Base-by-base conservation (phyloP, 2,113 vertebrate genomes). In the Urocolius indicus region DNA sequence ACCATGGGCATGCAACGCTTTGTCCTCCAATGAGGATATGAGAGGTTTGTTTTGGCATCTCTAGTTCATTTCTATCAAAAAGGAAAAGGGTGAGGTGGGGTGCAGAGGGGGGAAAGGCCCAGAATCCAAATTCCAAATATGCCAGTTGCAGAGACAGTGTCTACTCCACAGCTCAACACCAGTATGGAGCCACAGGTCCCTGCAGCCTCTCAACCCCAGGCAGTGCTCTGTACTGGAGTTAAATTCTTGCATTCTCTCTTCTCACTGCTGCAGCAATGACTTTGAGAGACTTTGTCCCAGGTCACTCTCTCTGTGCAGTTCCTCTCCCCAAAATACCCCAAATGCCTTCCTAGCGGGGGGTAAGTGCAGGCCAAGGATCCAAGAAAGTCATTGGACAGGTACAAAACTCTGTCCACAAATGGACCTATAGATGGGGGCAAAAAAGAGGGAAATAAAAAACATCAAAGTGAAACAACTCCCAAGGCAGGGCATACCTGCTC, bases 111-210 rank as follows among this genome's bases (percentile, higher is more conserved):
- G 38, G 38, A 12, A 41, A 41, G 9, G 38, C 9, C 38, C 58
- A 69, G 30, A 52, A 78, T 6, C 57, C 69, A 11, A 10, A 57
- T 22, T 51, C 16, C 49, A 8, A 10, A 23, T 1, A 3, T 13
- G 5, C 32, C 27, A 22, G 41, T 1, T 30, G 72, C 9, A 41
- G 45, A 46, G 30, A 1, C 0, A 1, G 30, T 7, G 30, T 5
- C 77, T 4, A 43, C 48, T 29, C 74, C 55, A 38, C 0, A 0
- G 77, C 57, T 16, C n/a, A 48, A 9, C 22, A 10, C 16, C 1
- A 0, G 6, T 3, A 5, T 0, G 4, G 41, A 43, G 36, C 54
- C 1, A 3, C 0, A 1, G 52, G 49, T 22, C 38, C 55, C 76
- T 8, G 45, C 21, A 57, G 41, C 36, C 19, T 77, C 67, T 3